These are phyloP conservation scores for Agonopterix alstromeriana DNA, from an alignment of 2,888 invertebrate species.

Conservation along the genomic window DNA sequence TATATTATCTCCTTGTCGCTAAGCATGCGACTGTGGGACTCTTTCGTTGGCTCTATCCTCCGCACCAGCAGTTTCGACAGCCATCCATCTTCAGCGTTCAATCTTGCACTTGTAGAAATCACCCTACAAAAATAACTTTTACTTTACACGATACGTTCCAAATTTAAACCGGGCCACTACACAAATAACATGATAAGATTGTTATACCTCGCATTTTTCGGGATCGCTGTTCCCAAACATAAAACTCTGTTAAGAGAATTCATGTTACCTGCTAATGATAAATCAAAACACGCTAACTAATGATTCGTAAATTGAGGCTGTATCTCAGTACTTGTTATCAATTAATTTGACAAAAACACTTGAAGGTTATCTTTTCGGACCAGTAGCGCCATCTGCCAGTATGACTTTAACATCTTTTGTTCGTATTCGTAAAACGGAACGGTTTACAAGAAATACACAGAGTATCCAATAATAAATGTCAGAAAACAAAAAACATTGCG, in stretches of 20 bases:
- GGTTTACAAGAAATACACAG: too few species aligned
- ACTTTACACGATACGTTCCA: constrained; percentile 25
- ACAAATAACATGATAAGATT: constrained; percentile 10
- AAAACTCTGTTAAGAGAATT: constrained; percentile 57
- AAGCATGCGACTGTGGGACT: constrained; percentile 97
- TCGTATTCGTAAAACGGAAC: too few species aligned
- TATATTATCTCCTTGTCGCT: constrained; percentile 97
- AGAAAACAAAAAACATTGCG: neutral
- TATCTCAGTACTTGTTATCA: constrained; percentile 52
- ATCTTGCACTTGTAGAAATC: constrained; percentile 47
- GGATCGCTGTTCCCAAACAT: constrained; percentile 41
- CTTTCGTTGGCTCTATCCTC: constrained; percentile 95
- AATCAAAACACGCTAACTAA: constrained; percentile 14
- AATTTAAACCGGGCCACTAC: constrained; percentile 27
- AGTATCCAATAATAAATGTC: neutral
- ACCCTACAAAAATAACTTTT: constrained; percentile 53
- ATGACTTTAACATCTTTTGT: too few species aligned
- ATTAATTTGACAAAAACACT: constrained; percentile 67
- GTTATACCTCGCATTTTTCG: constrained; percentile 60
- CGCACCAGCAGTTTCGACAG: constrained; percentile 91
- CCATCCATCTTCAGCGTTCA: constrained; percentile 84
- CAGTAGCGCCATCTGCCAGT: constrained; percentile 45
- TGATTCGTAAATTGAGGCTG: constrained; percentile 24
- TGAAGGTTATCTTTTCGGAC: constrained; percentile 68
- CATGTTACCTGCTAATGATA: constrained; percentile 32